Conservation (phyloP, 2,888 invertebrate genomes). For the Rutpela maculata region DNA sequence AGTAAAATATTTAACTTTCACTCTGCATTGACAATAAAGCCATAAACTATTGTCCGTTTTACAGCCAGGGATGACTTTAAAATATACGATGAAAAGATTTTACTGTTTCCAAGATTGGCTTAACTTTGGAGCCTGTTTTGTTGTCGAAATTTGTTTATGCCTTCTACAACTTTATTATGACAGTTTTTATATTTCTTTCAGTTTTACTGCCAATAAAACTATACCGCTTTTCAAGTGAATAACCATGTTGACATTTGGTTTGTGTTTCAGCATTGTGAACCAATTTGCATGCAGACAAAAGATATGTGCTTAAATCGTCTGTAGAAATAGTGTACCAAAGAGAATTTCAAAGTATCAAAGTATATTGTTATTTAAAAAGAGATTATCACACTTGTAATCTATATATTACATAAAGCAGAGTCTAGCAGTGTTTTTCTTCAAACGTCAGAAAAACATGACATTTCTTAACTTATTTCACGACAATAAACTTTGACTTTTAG, state of each 20-base stretch:
- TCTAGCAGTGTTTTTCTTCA: too few relatives aligned
- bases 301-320: slow-evolving; percentile 11
- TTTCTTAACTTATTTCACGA: too few relatives aligned
- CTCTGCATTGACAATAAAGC: slow-evolving; percentile 58
- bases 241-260: slow-evolving; percentile 43
- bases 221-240: slow-evolving; percentile 43
- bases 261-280: slow-evolving; percentile 33
- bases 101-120: slow-evolving; percentile 60
- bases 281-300: slow-evolving; percentile 38
- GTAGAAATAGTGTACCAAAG: background rate
- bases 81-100: slow-evolving; percentile 59
- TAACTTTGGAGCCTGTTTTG: slow-evolving; percentile 55
- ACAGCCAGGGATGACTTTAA: slow-evolving; percentile 58
- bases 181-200: slow-evolving; percentile 55
- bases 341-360: too few relatives aligned
- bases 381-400: too few relatives aligned
- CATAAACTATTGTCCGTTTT: slow-evolving; percentile 60
- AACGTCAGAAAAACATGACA: too few relatives aligned
- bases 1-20: slow-evolving; percentile 61
- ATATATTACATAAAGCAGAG: too few relatives aligned
- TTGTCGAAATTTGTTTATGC: slow-evolving; percentile 61
- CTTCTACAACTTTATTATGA: slow-evolving; percentile 60
- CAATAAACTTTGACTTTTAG: too few relatives aligned
- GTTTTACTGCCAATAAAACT: slow-evolving; percentile 54
- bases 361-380: too few relatives aligned